Evolutionary conservation across 1,140 invertebrate genomes (phyloP).

Genomic region (Thalassaphorura encarpata): DNA sequence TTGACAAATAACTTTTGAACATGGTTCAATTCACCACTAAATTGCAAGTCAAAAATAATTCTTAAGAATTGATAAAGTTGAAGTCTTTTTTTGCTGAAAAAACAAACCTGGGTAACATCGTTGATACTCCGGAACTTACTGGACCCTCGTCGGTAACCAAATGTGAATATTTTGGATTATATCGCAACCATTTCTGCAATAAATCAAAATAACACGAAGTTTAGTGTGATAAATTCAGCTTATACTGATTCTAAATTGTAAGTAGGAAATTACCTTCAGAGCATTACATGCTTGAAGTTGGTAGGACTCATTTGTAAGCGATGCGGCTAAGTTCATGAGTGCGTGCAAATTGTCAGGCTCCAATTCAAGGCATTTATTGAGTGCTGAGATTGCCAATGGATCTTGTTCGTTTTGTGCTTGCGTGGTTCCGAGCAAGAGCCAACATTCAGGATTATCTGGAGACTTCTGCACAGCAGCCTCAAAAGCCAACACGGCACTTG

Average conservation of each 20-base stretch:
- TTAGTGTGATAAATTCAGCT: neutral
- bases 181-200: conserved; percentile 60
- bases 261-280: conserved; percentile 36
- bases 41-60: conserved; percentile 32
- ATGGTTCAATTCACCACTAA: conserved; percentile 50
- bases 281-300: conserved; percentile 46
- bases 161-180: conserved; percentile 72
- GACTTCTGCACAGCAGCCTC: conserved; percentile 87
- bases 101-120: conserved; percentile 24
- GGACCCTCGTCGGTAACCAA: conserved; percentile 42
- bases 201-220: conserved; percentile 1
- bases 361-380: conserved; percentile 72
- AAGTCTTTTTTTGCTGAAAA: neutral
- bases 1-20: conserved; percentile 73
- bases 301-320: conserved; percentile 83
- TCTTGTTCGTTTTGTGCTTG: conserved; percentile 92
- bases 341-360: conserved; percentile 72
- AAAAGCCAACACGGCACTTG: conserved; percentile 90
- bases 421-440: conserved; percentile 70
- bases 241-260: neutral
- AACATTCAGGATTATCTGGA: conserved; percentile 66
- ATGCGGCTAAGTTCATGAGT: conserved; percentile 80
- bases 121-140: conserved; percentile 7
- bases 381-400: conserved; percentile 73
- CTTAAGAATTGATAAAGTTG: neutral